A percentile compares a stretch with the other conserved stretches of the same genome.
Evolutionary conservation across 2,888 invertebrate species (phyloP).

Genomic region (Uloborus plumipes): DNA sequence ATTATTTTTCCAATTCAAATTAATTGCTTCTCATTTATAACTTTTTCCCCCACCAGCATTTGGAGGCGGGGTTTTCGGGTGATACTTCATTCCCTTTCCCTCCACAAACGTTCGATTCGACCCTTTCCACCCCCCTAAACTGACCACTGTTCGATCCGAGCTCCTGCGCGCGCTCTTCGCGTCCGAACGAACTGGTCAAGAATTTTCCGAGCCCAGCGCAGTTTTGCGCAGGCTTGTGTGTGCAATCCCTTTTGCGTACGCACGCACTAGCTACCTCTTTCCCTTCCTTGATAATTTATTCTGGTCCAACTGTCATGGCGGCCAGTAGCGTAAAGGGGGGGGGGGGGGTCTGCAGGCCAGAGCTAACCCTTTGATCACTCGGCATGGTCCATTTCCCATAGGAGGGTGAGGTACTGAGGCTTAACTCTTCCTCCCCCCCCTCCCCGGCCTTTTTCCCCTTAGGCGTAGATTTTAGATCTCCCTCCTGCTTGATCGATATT

Average conservation of each 20-base stretch:
- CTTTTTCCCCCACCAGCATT: too few species aligned
- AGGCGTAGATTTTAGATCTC: slow-evolving; percentile 61
- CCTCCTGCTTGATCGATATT: slow-evolving; percentile 56
- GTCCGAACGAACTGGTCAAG: slow-evolving; percentile 48
- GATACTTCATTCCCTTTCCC: slow-evolving; percentile 2
- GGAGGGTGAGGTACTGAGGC: slow-evolving; percentile 53
- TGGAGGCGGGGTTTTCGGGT: slow-evolving; percentile 2
- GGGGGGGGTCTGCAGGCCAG: neutral
- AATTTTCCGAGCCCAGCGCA: slow-evolving; percentile 25
- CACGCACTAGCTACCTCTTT: slow-evolving; percentile 13
- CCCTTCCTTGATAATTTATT: slow-evolving; percentile 61
- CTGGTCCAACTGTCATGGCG: slow-evolving; percentile 63
- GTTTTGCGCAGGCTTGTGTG: slow-evolving; percentile 43
- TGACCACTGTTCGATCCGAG: too few species aligned
- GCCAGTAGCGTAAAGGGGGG: slow-evolving; percentile 20
- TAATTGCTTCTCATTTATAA: too few species aligned
- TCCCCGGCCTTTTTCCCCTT: slow-evolving; percentile 54
- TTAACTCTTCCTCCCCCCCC: slow-evolving; percentile 23
- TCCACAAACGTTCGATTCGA: neutral
- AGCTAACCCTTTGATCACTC: slow-evolving; percentile 63
- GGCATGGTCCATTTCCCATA: slow-evolving; percentile 64
- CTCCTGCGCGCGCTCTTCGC: too few species aligned
- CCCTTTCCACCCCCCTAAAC: neutral
- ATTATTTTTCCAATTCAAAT: too few species aligned
- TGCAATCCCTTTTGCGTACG: slow-evolving; percentile 35